Conservation (phyloP, 2,797 vertebrate genomes). For the Cichlasoma orientale region DNA sequence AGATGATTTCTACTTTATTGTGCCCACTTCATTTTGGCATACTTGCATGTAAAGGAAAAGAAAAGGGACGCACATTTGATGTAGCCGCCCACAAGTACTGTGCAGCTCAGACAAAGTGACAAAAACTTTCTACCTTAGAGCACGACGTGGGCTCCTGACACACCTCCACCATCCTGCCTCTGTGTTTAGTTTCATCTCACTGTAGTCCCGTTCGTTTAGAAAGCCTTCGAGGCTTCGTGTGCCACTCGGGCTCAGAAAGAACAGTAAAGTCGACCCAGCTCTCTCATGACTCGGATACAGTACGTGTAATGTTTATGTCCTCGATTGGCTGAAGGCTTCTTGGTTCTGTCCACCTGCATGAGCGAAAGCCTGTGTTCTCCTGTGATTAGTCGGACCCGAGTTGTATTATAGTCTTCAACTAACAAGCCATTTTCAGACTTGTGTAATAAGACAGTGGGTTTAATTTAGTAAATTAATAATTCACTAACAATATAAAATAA, state of each 20-base stretch:
- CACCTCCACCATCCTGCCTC: neutral
- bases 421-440: slow-evolving; percentile 20
- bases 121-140: neutral
- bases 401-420: slow-evolving; percentile 41
- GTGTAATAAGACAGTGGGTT: slow-evolving; percentile 3
- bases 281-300: neutral
- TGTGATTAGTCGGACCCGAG: neutral
- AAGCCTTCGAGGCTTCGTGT: neutral
- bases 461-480: slow-evolving; percentile 23
- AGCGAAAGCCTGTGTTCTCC: slow-evolving; percentile 10
- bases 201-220: neutral
- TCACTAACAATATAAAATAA: slow-evolving; percentile 42
- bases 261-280: slow-evolving; percentile 2
- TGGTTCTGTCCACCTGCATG: slow-evolving; percentile 19
- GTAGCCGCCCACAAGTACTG: neutral
- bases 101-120: neutral
- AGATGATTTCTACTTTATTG: neutral
- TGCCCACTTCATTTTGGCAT: slow-evolving; percentile 22
- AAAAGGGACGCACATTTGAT: slow-evolving; percentile 3
- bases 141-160: neutral
- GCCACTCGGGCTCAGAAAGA: slow-evolving; percentile 5
- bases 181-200: slow-evolving; percentile 5
- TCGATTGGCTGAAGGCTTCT: neutral
- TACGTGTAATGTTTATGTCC: neutral
- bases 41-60: slow-evolving; percentile 4